A percentile compares a stretch with the other conserved stretches of the same genome.
Conservation (phyloP, 2,888 invertebrate genomes). For the Drosophila diplacantha region DNA sequence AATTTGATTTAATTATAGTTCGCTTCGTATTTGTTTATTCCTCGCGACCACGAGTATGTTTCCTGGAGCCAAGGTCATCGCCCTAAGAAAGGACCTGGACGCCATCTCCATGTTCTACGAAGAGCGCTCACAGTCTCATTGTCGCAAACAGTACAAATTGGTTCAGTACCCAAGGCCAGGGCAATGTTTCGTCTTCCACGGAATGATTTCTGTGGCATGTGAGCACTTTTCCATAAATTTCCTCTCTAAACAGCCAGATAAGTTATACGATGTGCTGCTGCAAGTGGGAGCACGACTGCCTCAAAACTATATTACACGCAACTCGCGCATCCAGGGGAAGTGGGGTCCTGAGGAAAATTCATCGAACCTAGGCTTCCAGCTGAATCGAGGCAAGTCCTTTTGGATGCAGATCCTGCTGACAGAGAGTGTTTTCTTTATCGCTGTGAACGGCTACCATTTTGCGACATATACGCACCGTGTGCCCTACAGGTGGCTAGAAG, state of each 20-base stretch:
- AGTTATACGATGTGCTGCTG: conserved; percentile 81
- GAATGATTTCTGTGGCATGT: conserved; percentile 47
- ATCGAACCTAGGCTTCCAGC: conserved; percentile 76
- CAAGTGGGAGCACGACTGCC: conserved; percentile 88
- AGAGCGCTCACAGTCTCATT: conserved; percentile 38
- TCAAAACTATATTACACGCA: conserved; percentile 86
- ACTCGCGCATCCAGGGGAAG: conserved; percentile 81
- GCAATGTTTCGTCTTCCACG: conserved; percentile 52
- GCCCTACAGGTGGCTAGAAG: conserved; percentile 80
- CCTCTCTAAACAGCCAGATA: conserved; percentile 2
- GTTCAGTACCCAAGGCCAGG: conserved; percentile 44
- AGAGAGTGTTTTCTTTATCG: conserved; percentile 81
- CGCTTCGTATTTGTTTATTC: not conserved
- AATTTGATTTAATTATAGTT: not conserved
- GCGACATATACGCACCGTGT: conserved; percentile 83
- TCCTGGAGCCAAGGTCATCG: conserved; percentile 43
- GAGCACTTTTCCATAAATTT: conserved; percentile 60
- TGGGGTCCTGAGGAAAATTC: conserved; percentile 87
- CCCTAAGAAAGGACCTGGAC: conserved; percentile 48
- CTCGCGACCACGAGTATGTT: conserved; percentile 41
- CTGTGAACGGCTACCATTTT: conserved; percentile 85
- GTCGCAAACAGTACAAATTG: conserved; percentile 34
- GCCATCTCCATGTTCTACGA: conserved; percentile 54
- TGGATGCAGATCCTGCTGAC: conserved; percentile 81
- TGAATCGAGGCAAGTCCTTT: conserved; percentile 67